Evolutionary conservation across 2,888 invertebrate genomes (phyloP), one percentile per base, ranked within the genome.

Genomic region (Malthinus flaveolus): DNA sequence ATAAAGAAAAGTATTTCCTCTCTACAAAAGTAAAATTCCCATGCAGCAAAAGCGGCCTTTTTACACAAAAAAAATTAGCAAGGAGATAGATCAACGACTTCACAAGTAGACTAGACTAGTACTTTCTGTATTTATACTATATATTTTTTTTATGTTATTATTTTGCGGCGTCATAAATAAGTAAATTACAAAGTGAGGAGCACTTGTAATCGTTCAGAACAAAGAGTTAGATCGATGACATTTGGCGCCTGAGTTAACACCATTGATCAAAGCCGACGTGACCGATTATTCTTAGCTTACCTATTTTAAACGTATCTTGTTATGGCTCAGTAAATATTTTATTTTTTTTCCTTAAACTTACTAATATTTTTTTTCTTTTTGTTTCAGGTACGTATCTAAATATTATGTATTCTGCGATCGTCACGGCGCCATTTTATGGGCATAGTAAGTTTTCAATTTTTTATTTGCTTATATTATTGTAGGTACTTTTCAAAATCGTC

Each of bases 231-330:
- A 57, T 57, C 51, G 51, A 56, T 57, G 51, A 57, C 56, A 57
- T 57, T 57, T 57, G 51, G 56, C 51, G 56, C 56, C 56, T 57
- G 56, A 57, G 56, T 57, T 57, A 45, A 33, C 56, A 57, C 56
- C 56, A 57, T 37, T 51, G 56, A 57, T 51, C 47, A 51, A 51
- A 50, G 51, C 10, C 51, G 47, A 57, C 56, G 56, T 57, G 56
- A 57, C 51, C 51, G 56, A 51, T 57, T 51, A 57, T 51, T 46
- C 32, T 34, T 57, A 51, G 51, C 49, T 47, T 49, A 47, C 50
- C 46, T 57, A 57, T 57, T 42, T 57, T 50, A 57, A 39, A 57
- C 51, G 47, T 50, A 51, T 45, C 46, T 57, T 49, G 51, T 57
- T 47, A 57, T 37, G 51, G 37, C 49, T 57, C 13, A 51, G 32